Evolutionary conservation across 2,113 vertebrate species (phyloP).

Genomic region (Pogona vitticeps): DNA sequence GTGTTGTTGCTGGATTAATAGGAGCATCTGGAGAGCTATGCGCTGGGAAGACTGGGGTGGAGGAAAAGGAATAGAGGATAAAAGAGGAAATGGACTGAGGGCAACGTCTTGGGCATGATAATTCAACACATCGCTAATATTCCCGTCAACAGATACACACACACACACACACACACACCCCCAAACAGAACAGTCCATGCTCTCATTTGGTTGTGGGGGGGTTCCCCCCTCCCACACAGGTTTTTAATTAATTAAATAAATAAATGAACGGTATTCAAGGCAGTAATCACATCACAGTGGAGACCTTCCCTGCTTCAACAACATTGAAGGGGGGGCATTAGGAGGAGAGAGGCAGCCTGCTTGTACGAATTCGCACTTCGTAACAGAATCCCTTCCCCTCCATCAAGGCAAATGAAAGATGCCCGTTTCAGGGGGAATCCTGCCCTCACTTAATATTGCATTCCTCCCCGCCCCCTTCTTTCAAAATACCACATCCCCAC

Average conservation of each 20-base stretch:
- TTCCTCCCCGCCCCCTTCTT: background rate
- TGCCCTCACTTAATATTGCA: background rate
- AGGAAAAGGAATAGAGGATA: too few species aligned
- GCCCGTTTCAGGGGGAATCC: background rate
- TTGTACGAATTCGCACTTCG: slow-evolving; percentile 61
- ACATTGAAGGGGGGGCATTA: background rate
- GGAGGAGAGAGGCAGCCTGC: slow-evolving; percentile 35
- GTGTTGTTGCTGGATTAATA: too few species aligned
- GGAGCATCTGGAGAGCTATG: too few species aligned
- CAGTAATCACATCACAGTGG: slow-evolving; percentile 81
- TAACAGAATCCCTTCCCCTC: background rate
- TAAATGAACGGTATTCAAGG: slow-evolving; percentile 73
- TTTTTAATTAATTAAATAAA: slow-evolving; percentile 74
- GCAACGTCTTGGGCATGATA: too few species aligned
- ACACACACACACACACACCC: background rate
- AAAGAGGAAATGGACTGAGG: too few species aligned
- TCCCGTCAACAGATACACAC: background rate
- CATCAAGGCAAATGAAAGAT: background rate
- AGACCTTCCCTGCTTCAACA: slow-evolving; percentile 46
- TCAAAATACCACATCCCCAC: slow-evolving; percentile 52
- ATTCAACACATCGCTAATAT: background rate
- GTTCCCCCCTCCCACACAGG: slow-evolving; percentile 57
- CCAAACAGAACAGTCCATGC: background rate
- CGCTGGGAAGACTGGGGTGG: too few species aligned
- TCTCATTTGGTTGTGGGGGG: background rate